These are phyloP conservation scores for Mylabris phalerata DNA, from an alignment of 1,140 invertebrate species.

Conservation along the genomic window DNA sequence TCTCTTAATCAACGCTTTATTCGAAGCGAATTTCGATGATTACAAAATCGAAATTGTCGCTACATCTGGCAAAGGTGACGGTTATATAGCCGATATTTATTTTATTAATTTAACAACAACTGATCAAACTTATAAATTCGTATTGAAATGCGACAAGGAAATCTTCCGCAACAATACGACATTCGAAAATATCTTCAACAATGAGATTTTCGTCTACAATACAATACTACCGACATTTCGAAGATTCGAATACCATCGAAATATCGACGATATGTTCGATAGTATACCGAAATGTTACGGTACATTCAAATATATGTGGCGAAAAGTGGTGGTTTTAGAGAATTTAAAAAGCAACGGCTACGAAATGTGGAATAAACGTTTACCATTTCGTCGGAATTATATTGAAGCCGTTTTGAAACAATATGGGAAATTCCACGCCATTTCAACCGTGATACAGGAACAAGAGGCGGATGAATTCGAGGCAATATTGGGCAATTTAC, in stretches of 20 bases:
- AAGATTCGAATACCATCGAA: slow-evolving; percentile 23
- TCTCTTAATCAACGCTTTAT: background rate
- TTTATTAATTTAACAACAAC: background rate
- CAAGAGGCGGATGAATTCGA: slow-evolving; percentile 32
- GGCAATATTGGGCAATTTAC: slow-evolving; percentile 4
- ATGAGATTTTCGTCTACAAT: slow-evolving; percentile 1
- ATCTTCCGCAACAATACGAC: slow-evolving; percentile 35
- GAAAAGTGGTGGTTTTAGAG: slow-evolving; percentile 48
- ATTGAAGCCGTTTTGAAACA: slow-evolving; percentile 41
- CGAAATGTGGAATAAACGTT: slow-evolving; percentile 42
- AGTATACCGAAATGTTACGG: slow-evolving; percentile 41
- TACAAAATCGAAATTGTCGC: background rate
- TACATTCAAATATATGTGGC: slow-evolving; percentile 32
- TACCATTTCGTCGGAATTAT: slow-evolving; percentile 40
- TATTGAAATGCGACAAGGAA: slow-evolving; percentile 16
- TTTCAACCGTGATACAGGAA: slow-evolving; percentile 45
- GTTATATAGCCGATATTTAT: slow-evolving; percentile 2
- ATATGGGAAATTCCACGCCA: slow-evolving; percentile 48
- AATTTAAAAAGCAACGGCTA: slow-evolving; percentile 45
- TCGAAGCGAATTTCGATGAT: slow-evolving; percentile 1
- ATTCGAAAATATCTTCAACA: slow-evolving; percentile 2
- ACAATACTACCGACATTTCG: slow-evolving; percentile 23
- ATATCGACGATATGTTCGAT: slow-evolving; percentile 22
- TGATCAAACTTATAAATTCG: slow-evolving; percentile 5
- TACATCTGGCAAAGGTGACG: slow-evolving; percentile 5